phyloP scores from a whole-genome alignment of 2,113 vertebrate species.

The Oryzias woworae region DNA sequence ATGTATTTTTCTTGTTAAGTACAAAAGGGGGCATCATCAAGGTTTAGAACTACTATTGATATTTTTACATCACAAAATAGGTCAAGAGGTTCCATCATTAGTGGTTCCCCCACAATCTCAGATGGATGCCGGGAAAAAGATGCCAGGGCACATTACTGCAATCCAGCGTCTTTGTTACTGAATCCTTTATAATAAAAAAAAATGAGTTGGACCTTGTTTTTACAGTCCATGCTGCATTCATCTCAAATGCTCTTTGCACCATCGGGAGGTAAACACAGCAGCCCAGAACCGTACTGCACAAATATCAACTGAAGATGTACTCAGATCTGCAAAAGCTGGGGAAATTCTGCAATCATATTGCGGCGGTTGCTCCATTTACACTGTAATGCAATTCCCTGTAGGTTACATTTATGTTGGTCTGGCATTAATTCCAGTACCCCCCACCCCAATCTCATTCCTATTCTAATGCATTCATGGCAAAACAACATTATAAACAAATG shows the following conservation, averaged over 20 bases:
- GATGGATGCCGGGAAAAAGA: too few species aligned
- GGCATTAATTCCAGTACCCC: slow-evolving; percentile 30
- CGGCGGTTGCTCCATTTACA: slow-evolving; percentile 32
- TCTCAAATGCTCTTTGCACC: neutral
- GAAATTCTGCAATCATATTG: slow-evolving; percentile 41
- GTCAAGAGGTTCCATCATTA: too few species aligned
- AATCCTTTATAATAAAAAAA: too few species aligned
- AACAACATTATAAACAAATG: slow-evolving; percentile 7
- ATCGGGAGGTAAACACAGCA: neutral
- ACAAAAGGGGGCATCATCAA: too few species aligned
- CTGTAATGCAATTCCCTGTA: slow-evolving; percentile 28
- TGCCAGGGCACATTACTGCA: too few species aligned
- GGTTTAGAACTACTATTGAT: too few species aligned
- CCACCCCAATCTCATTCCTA: slow-evolving; percentile 30
- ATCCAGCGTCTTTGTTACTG: too few species aligned
- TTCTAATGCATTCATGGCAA: slow-evolving; percentile 41
- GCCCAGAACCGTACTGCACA: neutral
- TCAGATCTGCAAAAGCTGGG: slow-evolving; percentile 64
- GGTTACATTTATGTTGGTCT: slow-evolving; percentile 26
- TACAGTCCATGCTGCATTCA: too few species aligned
- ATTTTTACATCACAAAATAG: too few species aligned
- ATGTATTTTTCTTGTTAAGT: too few species aligned
- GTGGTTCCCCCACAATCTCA: too few species aligned
- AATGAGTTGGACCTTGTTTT: too few species aligned
- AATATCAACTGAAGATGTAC: neutral